These are phyloP conservation scores for Okapia johnstoni DNA, from an alignment of 2,113 vertebrate species.

Conservation along the genomic window DNA sequence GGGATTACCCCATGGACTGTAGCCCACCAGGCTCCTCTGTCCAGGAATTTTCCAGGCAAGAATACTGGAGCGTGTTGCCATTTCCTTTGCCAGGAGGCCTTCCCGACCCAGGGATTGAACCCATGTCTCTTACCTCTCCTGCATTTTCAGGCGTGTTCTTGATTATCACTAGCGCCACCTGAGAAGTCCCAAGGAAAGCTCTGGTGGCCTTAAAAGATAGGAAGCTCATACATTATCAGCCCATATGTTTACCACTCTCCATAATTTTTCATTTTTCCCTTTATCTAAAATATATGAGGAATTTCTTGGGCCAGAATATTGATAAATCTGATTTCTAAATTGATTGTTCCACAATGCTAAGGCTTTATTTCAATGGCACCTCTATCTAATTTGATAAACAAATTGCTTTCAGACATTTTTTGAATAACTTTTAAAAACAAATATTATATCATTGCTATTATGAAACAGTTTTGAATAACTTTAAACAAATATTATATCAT, in stretches of 20 bases:
- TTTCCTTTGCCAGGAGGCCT: background rate
- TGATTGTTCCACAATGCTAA: background rate
- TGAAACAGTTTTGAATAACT: constrained; percentile 13
- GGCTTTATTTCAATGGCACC: background rate
- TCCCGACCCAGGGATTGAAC: background rate
- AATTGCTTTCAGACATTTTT: constrained; percentile 39
- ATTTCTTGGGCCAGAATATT: background rate
- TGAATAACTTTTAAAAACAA: constrained; percentile 22
- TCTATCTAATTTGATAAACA: background rate
- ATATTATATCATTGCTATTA: background rate
- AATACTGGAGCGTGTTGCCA: background rate
- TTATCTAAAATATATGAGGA: background rate
- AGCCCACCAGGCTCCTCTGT: background rate
- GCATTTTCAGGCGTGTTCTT: background rate
- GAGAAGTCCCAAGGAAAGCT: background rate
- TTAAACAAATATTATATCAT: background rate
- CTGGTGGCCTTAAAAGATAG: background rate
- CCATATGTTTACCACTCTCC: background rate
- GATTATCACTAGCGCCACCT: background rate
- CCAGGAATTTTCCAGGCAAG: background rate
- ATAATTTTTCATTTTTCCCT: background rate
- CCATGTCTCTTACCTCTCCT: background rate
- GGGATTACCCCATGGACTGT: background rate
- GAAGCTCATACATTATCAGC: background rate
- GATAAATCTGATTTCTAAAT: background rate